Percentiles rank a stretch among this genome's conserved stretches.
phyloP scores from a whole-genome alignment of 2,113 vertebrate genomes.

The Periophthalmus modestus region DNA sequence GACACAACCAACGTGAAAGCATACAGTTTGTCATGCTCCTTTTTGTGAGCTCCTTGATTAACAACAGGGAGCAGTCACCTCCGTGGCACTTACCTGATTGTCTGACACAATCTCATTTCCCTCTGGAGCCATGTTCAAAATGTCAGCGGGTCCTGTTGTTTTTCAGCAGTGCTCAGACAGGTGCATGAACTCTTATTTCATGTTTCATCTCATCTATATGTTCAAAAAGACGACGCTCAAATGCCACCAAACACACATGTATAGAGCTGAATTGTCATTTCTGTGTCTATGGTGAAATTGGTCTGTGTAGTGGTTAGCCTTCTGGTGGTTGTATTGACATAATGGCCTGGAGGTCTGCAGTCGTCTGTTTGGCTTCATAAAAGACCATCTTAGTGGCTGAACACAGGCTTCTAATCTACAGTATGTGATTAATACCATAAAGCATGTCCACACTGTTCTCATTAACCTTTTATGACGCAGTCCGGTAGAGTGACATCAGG shows the following conservation, averaged over 20 bases:
- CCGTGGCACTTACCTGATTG: slow-evolving; percentile 49
- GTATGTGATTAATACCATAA: slow-evolving; percentile 51
- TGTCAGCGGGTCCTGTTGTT: slow-evolving; percentile 40
- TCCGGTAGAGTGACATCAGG: slow-evolving; percentile 20
- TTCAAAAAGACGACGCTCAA: slow-evolving; percentile 42
- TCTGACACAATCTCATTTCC: slow-evolving; percentile 64
- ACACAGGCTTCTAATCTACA: slow-evolving; percentile 41
- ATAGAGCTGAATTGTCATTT: slow-evolving; percentile 49
- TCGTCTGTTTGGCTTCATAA: slow-evolving; percentile 45
- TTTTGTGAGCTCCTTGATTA: slow-evolving; percentile 48
- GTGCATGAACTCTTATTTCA: slow-evolving; percentile 27
- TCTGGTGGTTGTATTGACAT: slow-evolving; percentile 56
- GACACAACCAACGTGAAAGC: neutral
- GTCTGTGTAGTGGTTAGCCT: slow-evolving; percentile 63
- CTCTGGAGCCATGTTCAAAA: slow-evolving; percentile 50
- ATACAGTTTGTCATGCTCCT: neutral
- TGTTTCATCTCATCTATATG: slow-evolving; percentile 26
- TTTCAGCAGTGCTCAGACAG: slow-evolving; percentile 3
- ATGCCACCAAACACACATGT: slow-evolving; percentile 20
- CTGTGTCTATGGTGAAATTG: slow-evolving; percentile 54
- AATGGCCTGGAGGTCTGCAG: slow-evolving; percentile 56
- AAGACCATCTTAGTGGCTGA: slow-evolving; percentile 34
- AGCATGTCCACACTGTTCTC: slow-evolving; percentile 38
- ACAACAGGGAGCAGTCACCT: slow-evolving; percentile 34
- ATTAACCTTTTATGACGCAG: slow-evolving; percentile 56